Evolutionary conservation across 1,140 invertebrate species (phyloP), one percentile per base, ranked within the genome.

Genomic region (Phthorimaea operculella): DNA sequence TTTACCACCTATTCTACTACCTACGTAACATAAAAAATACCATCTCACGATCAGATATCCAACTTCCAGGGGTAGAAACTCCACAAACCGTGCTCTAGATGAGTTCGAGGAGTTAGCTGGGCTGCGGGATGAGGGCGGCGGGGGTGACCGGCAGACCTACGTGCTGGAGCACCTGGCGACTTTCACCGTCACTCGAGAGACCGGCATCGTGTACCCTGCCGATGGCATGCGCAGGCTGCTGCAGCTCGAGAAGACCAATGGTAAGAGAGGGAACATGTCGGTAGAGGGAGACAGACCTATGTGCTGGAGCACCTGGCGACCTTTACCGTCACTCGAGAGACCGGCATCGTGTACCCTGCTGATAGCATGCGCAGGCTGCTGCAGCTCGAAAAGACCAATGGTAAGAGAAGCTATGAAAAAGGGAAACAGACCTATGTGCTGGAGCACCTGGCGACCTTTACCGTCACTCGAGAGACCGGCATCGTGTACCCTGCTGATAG

Each of bases 391-490:
- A 98, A 98, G 86, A 95, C 95, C 33, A 98, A 96, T 68, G 96
- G 97, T 65, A 54, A 60, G 58, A 14, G n/a, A n/a, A n/a, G n/a
- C n/a, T n/a, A n/a, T n/a, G n/a, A n/a, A n/a, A n/a, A n/a, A n/a
- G n/a, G n/a, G n/a, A n/a, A 92, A 55, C 90, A 93, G 11, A 91
- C 91, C 4, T 98, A 97, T 77, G 87, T 94, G 55, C 92, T 99
- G 79, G 98, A 99, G 80, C 98, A 99, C 88, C 90, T 99, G 83
- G 98, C 98, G 47, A 99, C 98, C 14, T 99, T 99, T 86, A 96
- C 96, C 1, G 95, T 98, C 34, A 94, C 94, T 44, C 90, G 94
- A 72, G 93, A 96, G 76, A 93, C 91, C 10, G 93, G 94, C 47
- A 94, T 96, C 72, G 89, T 95, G 34, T 94, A 94, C 83, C 93